Conservation (phyloP, 2,888 invertebrate genomes). For the Dorcus hopei region DNA sequence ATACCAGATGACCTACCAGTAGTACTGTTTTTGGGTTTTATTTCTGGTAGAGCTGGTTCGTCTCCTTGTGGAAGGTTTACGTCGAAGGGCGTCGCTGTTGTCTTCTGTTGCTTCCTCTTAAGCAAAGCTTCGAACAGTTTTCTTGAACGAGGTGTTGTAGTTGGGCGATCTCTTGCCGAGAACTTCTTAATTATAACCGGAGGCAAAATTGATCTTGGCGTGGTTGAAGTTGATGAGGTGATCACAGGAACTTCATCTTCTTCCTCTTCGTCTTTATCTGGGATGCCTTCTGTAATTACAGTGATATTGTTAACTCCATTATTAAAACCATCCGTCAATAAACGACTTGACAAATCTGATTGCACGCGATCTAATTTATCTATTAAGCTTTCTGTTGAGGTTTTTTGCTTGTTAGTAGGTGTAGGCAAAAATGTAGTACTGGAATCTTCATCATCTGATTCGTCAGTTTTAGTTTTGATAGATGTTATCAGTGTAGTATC, state of each 20-base stretch:
- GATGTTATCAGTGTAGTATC: slow-evolving; percentile 20
- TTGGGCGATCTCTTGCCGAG: slow-evolving; percentile 45
- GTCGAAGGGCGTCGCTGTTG: slow-evolving; percentile 25
- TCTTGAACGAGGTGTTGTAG: slow-evolving; percentile 33
- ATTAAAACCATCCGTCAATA: slow-evolving; percentile 70
- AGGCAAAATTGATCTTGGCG: slow-evolving; percentile 45
- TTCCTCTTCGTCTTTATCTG: slow-evolving; percentile 33
- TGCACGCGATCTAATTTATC: slow-evolving; percentile 83
- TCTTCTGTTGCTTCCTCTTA: slow-evolving; percentile 58
- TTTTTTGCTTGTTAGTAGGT: slow-evolving; percentile 31
- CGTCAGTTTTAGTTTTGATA: too few relatives aligned
- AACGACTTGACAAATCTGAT: slow-evolving; percentile 76
- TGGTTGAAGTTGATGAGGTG: slow-evolving; percentile 52
- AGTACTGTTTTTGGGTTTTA: slow-evolving; percentile 42
- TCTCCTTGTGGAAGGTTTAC: slow-evolving; percentile 39
- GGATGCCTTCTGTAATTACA: slow-evolving; percentile 56
- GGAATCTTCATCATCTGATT: slow-evolving; percentile 37
- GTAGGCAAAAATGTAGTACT: slow-evolving; percentile 11
- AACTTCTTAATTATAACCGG: slow-evolving; percentile 67
- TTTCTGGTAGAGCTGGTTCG: slow-evolving; percentile 37
- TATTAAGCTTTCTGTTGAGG: slow-evolving; percentile 80
- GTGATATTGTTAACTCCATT: slow-evolving; percentile 64
- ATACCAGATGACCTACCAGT: slow-evolving; percentile 55
- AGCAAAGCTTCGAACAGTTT: slow-evolving; percentile 31
- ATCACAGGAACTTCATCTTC: slow-evolving; percentile 45